Base-by-base conservation (phyloP, 2,113 vertebrate species). In the Cyanocitta stelleri region DNA sequence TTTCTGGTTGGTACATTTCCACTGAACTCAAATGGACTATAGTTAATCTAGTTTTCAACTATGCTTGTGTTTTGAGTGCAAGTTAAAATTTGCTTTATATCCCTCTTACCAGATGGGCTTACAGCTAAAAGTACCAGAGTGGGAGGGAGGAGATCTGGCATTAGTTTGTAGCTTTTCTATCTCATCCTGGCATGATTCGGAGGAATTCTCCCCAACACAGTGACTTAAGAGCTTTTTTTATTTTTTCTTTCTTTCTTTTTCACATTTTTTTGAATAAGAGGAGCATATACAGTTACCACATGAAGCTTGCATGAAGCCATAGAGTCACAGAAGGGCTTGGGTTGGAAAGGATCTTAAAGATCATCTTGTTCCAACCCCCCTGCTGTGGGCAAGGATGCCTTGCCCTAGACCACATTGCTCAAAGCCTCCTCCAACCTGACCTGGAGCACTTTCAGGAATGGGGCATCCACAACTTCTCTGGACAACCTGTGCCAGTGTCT, bases 21-120 rank as follows among this genome's bases (percentile, higher is more conserved):
- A 63, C 69, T 85, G 82, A 91, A 78, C 71, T 77, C 52, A 89
- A 80, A 82, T 75, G 61, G 73, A 39, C 43, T 90, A 8, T 1
- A 56, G 64, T 51, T 95, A 89, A 94, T 95, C 77, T 81, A 59
- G 77, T 91, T 96, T 91, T 78, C 74, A 89, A 33, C 48, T 37
- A n/a, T 67, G 39, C 46, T 91, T 69, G 55, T 81, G 41, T 54
- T 85, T 33, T 55, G 52, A 92, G 39, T 51, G 39, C 39, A 79
- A 83, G 87, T 83, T 76, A 86, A 90, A 94, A 92, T 89, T 90
- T 3, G 6, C 66, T 85, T 89, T 69, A 58, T 69, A 84, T 61
- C 6, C 13, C 21, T 77, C n/a, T 84, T 69, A 56, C 51, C 77
- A 77, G 69, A 66, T 81, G 69, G 64, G 61, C 69, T 85, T 87